A percentile compares a stretch with the other conserved stretches of the same genome.
These are phyloP conservation scores for Puma concolor DNA, from an alignment of 2,113 vertebrate genomes.

Conservation along the genomic window DNA sequence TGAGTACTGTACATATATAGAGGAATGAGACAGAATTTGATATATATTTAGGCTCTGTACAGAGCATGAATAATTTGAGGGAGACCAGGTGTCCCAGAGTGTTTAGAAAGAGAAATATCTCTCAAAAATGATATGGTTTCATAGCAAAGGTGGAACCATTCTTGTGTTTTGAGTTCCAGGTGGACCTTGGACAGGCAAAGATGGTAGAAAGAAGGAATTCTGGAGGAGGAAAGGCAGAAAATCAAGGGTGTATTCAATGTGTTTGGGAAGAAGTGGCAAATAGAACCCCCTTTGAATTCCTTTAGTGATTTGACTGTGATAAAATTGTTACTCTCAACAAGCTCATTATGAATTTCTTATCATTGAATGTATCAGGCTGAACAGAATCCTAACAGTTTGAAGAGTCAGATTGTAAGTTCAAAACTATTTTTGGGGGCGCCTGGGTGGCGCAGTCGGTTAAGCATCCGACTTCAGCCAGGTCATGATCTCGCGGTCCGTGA, in stretches of 20 bases:
- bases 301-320: background rate
- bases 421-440: background rate
- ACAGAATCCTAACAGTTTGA: background rate
- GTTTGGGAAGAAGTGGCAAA: background rate
- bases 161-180: background rate
- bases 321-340: background rate
- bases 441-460: too few species aligned
- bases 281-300: background rate
- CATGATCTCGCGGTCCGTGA: too few species aligned
- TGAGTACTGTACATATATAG: background rate
- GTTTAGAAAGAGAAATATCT: background rate
- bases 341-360: background rate
- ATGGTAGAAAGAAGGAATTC: background rate
- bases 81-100: background rate
- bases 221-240: background rate
- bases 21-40: background rate
- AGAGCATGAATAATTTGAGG: background rate
- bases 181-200: background rate
- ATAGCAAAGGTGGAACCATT: background rate
- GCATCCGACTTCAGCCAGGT: too few species aligned
- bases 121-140: background rate
- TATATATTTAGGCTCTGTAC: background rate
- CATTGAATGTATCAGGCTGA: background rate
- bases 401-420: background rate
- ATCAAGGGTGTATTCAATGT: too few species aligned